phyloP scores from a whole-genome alignment of 2,888 invertebrate species.

The Asteroscopus sphinx region DNA sequence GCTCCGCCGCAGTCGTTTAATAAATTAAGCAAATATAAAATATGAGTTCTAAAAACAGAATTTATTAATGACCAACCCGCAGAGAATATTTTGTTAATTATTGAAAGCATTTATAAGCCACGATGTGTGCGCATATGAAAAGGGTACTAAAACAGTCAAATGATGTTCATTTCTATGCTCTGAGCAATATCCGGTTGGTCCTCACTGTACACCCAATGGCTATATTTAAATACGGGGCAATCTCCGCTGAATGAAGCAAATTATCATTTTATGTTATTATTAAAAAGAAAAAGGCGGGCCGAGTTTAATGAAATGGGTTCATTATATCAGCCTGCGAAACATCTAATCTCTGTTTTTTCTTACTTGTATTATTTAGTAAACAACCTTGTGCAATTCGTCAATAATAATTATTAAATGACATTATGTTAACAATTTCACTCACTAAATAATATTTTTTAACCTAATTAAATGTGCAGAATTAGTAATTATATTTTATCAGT shows the following conservation, averaged over 20 bases:
- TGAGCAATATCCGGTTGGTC: constrained; percentile 72
- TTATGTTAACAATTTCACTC: too few species aligned
- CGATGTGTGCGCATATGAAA: constrained; percentile 56
- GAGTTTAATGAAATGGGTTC: constrained; percentile 28
- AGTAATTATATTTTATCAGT: too few species aligned
- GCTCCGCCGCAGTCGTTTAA: too few species aligned
- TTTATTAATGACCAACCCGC: constrained; percentile 33
- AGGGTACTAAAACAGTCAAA: constrained; percentile 63
- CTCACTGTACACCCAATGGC: constrained; percentile 52
- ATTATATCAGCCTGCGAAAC: too few species aligned
- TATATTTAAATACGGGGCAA: constrained; percentile 63
- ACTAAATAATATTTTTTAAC: too few species aligned
- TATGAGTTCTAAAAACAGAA: constrained; percentile 10
- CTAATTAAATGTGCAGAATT: too few species aligned
- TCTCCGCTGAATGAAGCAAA: constrained; percentile 59
- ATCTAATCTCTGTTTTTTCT: too few species aligned
- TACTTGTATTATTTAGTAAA: too few species aligned
- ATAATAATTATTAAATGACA: too few species aligned
- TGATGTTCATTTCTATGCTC: constrained; percentile 68
- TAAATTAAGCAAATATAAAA: not conserved
- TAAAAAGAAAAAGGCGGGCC: constrained; percentile 19
- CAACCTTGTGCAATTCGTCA: too few species aligned
- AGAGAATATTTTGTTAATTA: constrained; percentile 61
- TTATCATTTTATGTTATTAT: constrained; percentile 47
- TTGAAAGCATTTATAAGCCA: constrained; percentile 54